Conservation (phyloP, 1,140 invertebrate genomes). For the Drosophila azteca region DNA sequence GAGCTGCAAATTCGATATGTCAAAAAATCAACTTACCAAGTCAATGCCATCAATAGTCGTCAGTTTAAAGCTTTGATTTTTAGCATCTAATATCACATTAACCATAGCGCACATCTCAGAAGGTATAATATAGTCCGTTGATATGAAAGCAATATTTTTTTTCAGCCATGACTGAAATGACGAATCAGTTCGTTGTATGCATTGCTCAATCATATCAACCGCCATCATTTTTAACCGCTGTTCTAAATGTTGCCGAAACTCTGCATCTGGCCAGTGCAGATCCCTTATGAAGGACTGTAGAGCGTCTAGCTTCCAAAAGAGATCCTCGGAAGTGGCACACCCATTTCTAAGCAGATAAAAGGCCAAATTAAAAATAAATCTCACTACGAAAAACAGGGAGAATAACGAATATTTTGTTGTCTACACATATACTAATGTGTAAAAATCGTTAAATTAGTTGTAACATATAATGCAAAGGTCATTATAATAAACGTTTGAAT, state of each 20-base stretch:
- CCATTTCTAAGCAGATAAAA: constrained; percentile 89
- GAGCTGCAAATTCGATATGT: neutral
- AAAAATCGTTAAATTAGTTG: no score
- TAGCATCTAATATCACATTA: constrained; percentile 97
- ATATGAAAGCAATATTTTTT: constrained; percentile 97
- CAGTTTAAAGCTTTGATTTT: constrained; percentile 97
- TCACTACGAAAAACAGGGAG: no score
- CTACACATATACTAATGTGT: no score
- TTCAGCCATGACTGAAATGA: constrained; percentile 96
- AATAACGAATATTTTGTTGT: neutral
- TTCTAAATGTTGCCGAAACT: constrained; percentile 98
- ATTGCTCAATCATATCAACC: constrained; percentile 99
- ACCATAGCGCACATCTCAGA: constrained; percentile 99
- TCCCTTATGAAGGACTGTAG: constrained; percentile 99
- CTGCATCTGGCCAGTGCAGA: constrained; percentile 99
- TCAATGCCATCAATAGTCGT: constrained; percentile 98
- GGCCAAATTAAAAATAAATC: constrained; percentile 11
- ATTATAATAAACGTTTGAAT: no score
- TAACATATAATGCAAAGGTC: no score
- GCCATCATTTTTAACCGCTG: constrained; percentile 99
- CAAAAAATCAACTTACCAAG: constrained; percentile 88
- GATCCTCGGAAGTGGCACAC: constrained; percentile 98
- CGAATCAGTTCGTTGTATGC: constrained; percentile 94
- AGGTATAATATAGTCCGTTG: constrained; percentile 98
- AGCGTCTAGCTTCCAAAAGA: constrained; percentile 99